Percentiles rank a stretch among this genome's conserved stretches.
phyloP scores from a whole-genome alignment of 35 echinoderm and acorn worm genomes.

The Eucidaris tribuloides region DNA sequence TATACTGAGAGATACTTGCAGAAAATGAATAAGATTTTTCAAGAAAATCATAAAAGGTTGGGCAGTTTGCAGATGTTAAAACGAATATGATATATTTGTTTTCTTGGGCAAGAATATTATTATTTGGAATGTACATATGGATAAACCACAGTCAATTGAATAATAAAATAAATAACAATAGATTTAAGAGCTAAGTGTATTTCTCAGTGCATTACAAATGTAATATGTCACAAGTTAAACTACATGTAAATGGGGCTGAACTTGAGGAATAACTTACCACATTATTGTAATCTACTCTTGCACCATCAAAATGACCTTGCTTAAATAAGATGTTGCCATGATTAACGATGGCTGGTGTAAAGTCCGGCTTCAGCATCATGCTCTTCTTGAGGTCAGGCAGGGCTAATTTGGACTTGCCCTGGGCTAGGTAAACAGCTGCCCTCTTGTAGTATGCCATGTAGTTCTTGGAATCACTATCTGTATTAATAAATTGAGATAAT shows the following conservation, averaged over 20 bases:
- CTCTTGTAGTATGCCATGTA: conserved; percentile 97
- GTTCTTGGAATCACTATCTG: conserved; percentile 74
- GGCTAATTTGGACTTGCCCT: conserved; percentile 82
- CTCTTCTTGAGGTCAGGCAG: conserved; percentile 84
- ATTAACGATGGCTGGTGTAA: conserved; percentile 75
- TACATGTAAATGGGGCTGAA: too few relatives aligned
- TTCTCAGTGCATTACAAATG: background rate
- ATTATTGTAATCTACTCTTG: conserved; percentile 55
- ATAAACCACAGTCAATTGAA: background rate
- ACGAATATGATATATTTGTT: background rate
- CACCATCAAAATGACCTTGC: conserved; percentile 62
- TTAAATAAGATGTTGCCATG: conserved; percentile 82
- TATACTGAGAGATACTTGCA: too few relatives aligned
- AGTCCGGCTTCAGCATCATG: conserved; percentile 84
- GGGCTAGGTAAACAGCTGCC: conserved; percentile 82
- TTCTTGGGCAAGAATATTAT: background rate
- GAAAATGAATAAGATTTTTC: too few relatives aligned
- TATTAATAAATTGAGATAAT: too few relatives aligned
- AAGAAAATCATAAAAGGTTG: too few relatives aligned
- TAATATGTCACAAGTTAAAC: background rate
- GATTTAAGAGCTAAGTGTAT: background rate
- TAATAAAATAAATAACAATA: background rate
- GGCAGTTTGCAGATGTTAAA: too few relatives aligned
- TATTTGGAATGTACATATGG: background rate
- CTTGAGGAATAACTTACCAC: conserved; percentile 75